These are phyloP conservation scores for Laupala kohalensis DNA, from an alignment of 1,140 invertebrate species.

Conservation along the genomic window DNA sequence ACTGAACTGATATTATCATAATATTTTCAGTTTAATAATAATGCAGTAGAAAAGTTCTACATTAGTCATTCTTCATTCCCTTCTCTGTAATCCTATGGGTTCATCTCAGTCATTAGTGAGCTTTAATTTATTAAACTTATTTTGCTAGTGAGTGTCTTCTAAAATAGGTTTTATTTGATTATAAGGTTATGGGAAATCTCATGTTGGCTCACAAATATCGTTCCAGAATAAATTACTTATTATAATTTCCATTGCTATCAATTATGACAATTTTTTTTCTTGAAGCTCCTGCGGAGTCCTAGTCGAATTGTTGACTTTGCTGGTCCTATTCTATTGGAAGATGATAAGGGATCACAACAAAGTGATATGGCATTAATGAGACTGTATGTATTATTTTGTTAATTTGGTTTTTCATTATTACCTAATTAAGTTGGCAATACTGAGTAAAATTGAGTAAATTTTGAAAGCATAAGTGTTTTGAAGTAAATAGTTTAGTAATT, in stretches of 20 bases:
- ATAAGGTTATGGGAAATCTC: neutral
- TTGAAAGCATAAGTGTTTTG: neutral
- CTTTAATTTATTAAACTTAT: too few relatives aligned
- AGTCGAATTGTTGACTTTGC: slow-evolving; percentile 56
- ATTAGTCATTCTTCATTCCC: too few relatives aligned
- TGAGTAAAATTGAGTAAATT: neutral
- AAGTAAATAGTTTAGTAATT: neutral
- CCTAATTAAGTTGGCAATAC: too few relatives aligned
- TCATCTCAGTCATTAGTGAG: too few relatives aligned
- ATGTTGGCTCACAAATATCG: neutral
- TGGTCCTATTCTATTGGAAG: slow-evolving; percentile 51
- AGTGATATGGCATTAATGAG: slow-evolving; percentile 78
- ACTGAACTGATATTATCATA: too few relatives aligned
- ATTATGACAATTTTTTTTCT: slow-evolving; percentile 16
- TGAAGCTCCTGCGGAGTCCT: slow-evolving; percentile 49
- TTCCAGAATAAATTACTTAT: neutral
- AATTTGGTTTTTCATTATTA: too few relatives aligned
- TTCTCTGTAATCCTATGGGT: too few relatives aligned
- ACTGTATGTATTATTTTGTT: slow-evolving; percentile 51
- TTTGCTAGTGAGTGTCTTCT: too few relatives aligned
- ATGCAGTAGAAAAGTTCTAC: too few relatives aligned
- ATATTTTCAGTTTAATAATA: too few relatives aligned
- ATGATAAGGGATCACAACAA: slow-evolving; percentile 55
- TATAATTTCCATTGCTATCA: neutral
- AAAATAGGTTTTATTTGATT: neutral